Percentiles rank a stretch among this genome's conserved stretches.
These are phyloP conservation scores for Drusus annulatus DNA, from an alignment of 1,140 invertebrate genomes.

Conservation along the genomic window DNA sequence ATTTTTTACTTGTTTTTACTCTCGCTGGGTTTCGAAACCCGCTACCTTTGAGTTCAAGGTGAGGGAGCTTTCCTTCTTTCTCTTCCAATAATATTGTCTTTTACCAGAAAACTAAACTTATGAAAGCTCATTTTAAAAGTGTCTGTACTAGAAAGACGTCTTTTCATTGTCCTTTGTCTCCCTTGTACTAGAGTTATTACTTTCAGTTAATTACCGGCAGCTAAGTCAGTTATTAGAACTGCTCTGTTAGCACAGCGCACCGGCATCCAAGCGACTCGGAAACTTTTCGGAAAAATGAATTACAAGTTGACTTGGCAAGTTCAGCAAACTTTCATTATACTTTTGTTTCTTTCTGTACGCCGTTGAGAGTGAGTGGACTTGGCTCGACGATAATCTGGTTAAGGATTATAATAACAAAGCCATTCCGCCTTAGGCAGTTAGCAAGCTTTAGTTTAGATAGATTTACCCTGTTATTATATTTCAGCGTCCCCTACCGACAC, in stretches of 20 bases:
- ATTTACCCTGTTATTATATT: conserved; percentile 23
- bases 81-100: too few species aligned
- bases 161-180: too few species aligned
- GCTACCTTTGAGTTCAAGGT: too few species aligned
- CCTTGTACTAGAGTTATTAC: too few species aligned
- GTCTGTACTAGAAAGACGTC: too few species aligned
- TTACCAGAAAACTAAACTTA: too few species aligned
- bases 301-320: neutral
- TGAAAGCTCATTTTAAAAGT: too few species aligned
- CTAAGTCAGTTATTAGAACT: neutral
- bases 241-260: neutral
- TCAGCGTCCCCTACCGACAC: conserved; percentile 9
- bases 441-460: conserved; percentile 15
- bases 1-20: too few species aligned
- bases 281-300: neutral
- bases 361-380: conserved; percentile 6
- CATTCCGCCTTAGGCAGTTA: conserved; percentile 6
- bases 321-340: neutral
- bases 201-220: neutral
- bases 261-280: neutral
- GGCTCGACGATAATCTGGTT: conserved; percentile 18
- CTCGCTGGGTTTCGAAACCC: too few species aligned
- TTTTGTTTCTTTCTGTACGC: neutral
- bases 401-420: conserved; percentile 19
- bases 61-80: too few species aligned